Evolutionary conservation across 2,888 invertebrate species (phyloP), one percentile per base, ranked within the genome.

Genomic region (Aphidoletes aphidimyza): DNA sequence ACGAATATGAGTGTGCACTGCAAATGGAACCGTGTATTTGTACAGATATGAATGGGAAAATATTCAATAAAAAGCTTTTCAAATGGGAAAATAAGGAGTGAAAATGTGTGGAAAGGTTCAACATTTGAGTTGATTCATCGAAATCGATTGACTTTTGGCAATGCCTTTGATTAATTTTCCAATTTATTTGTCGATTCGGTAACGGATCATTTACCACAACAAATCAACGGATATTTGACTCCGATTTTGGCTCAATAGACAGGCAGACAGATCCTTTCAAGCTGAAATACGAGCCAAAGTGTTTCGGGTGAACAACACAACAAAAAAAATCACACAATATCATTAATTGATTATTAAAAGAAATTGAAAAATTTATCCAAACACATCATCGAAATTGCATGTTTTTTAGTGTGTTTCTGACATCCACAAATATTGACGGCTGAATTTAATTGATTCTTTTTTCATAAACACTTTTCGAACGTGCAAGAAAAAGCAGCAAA

Each of bases 141-240:
- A 2, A 34, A 11, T 69, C 69, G 69, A 14, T 34, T 69, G 30
- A 69, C 5, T 69, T 11, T 54, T 54, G 69, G 17, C 69, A 69
- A 30, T 69, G 69, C 14, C 34, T 30, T 69, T 69, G 69, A 69
- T 69, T 69, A 11, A 69, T 69, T 3, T 26, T 5, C 22, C 54
- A 26, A 54, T 54, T 54, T 26, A 26, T 26, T 54, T 2, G n/a
- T 47, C 17, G 2, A 47, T 47, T 17, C 47, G 22, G 22, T 22
- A 26, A 30, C 69, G 69, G 30, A 69, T 69, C 69, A 69, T 54
- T 54, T 54, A 26, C 54, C 54, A 54, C 22, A 26, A 69, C 69
- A 26, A 69, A 30, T 69, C 69, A 69, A n/a, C 69, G 14, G 34
- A 30, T 30, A 69, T 69, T 69, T 30, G 69, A 69, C 30, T 14